Conservation (phyloP, 2,797 vertebrate species). For the Uromys caudimaculatus region DNA sequence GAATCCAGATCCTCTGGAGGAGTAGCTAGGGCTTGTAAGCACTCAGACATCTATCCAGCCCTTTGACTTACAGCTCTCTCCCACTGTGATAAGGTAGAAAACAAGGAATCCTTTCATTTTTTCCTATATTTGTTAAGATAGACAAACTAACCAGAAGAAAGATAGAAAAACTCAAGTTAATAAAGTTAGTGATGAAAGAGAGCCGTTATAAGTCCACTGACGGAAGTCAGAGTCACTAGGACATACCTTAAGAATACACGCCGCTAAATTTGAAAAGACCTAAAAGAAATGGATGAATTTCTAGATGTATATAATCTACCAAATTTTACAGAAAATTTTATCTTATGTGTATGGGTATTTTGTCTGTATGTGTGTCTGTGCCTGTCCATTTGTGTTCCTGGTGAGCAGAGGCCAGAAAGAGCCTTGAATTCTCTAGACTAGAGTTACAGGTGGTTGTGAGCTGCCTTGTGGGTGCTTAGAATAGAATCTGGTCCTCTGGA, state of each 20-base stretch:
- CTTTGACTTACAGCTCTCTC: background rate
- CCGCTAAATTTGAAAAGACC: background rate
- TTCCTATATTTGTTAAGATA: background rate
- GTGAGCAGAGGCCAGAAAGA: background rate
- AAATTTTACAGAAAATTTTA: background rate
- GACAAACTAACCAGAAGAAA: background rate
- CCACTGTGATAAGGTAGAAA: background rate
- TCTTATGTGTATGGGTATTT: background rate
- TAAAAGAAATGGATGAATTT: background rate
- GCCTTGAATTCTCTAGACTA: background rate
- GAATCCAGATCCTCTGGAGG: background rate
- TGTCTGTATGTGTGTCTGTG: background rate
- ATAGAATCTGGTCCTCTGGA: background rate
- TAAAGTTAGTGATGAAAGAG: background rate
- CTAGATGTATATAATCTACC: background rate
- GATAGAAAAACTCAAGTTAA: background rate
- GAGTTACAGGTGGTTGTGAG: background rate
- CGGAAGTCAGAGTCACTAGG: background rate
- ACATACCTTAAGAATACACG: background rate
- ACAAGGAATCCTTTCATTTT: background rate
- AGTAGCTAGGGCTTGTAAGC: background rate
- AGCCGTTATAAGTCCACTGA: background rate
- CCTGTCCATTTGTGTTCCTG: background rate
- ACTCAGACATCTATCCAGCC: background rate
- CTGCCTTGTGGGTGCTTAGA: background rate